phyloP scores from a whole-genome alignment of 2,113 vertebrate genomes.

The Nerophis ophidion region DNA sequence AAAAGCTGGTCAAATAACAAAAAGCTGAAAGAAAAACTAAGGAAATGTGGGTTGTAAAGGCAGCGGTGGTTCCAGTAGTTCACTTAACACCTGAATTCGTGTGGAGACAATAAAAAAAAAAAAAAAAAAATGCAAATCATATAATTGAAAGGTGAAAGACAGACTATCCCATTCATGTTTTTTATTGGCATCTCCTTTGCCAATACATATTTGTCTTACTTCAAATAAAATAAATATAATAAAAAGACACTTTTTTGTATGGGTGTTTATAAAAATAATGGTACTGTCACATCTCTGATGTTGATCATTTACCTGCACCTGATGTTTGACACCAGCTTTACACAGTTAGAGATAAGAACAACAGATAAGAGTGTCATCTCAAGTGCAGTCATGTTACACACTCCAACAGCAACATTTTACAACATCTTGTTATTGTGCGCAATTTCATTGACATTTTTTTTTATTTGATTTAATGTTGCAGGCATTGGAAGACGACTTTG shows the following conservation, averaged over 20 bases:
- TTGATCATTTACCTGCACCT: constrained; percentile 55
- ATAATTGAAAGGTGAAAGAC: no score
- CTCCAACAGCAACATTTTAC: background rate
- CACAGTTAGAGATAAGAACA: constrained; percentile 48
- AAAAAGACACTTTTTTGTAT: background rate
- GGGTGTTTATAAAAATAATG: constrained; percentile 22
- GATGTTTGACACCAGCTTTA: constrained; percentile 46
- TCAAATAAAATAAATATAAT: background rate
- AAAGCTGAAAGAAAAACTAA: no score
- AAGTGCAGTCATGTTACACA: constrained; percentile 12
- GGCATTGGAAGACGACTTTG: constrained; percentile 16
- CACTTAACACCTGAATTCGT: no score
- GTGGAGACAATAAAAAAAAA: background rate
- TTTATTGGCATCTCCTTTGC: background rate
- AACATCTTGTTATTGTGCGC: background rate
- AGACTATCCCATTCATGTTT: background rate
- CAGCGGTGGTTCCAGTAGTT: no score
- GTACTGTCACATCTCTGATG: constrained; percentile 13
- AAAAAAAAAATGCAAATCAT: background rate
- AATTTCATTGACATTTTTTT: background rate
- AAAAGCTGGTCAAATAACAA: no score
- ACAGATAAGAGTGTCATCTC: constrained; percentile 30
- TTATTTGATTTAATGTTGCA: background rate
- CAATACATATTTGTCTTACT: background rate
- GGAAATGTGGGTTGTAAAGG: no score